phyloP scores from a whole-genome alignment of 2,888 invertebrate genomes.

The Toxonevra muliebris region DNA sequence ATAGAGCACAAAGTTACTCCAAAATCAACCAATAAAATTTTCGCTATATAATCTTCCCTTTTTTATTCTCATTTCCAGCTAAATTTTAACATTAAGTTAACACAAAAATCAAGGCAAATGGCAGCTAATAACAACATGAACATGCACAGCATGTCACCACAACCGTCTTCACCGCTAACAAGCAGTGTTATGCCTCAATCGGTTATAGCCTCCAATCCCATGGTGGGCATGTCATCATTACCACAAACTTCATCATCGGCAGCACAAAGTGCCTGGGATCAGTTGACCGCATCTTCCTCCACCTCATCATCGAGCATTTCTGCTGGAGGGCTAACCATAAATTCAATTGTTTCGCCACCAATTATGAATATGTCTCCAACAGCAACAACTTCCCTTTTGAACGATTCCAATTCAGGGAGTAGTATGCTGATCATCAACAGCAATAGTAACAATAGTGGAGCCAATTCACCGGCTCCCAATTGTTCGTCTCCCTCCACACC shows the following conservation, averaged over 20 bases:
- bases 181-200: constrained; percentile 48
- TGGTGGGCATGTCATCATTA: constrained; percentile 52
- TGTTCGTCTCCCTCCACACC: constrained; percentile 63
- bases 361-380: constrained; percentile 23
- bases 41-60: too few species aligned
- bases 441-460: constrained; percentile 43
- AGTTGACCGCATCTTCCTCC: constrained; percentile 59
- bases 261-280: constrained; percentile 64
- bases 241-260: constrained; percentile 45
- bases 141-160: constrained; percentile 47
- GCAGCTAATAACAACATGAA: constrained; percentile 55
- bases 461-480: constrained; percentile 56
- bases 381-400: constrained; percentile 10
- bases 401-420: neutral
- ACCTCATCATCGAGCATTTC: neutral
- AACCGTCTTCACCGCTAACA: constrained; percentile 35
- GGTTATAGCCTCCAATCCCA: constrained; percentile 53
- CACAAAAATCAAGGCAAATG: constrained; percentile 40
- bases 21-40: too few species aligned
- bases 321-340: constrained; percentile 38
- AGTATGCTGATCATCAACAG: constrained; percentile 9
- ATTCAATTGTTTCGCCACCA: constrained; percentile 37
- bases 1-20: too few species aligned
- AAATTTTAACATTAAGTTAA: too few species aligned
- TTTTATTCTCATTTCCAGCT: too few species aligned